phyloP scores from a whole-genome alignment of 2,888 invertebrate genomes.

The Chaetoderma sp. region DNA sequence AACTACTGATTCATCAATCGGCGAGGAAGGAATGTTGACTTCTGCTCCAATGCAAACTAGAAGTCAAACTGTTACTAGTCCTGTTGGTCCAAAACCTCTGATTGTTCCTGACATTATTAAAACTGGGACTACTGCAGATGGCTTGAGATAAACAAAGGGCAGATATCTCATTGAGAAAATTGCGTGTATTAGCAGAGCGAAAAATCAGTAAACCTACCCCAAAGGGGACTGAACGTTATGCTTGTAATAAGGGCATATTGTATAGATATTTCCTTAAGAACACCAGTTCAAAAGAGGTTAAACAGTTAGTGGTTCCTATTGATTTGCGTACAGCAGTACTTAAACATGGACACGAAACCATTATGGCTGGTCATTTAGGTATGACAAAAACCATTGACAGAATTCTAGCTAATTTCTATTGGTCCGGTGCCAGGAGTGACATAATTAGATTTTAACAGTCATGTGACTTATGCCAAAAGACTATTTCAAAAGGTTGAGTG shows the following conservation, averaged over 20 bases:
- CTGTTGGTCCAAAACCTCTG: too few relatives aligned
- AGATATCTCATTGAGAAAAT: too few relatives aligned
- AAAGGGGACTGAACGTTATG: neutral
- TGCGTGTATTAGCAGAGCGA: too few relatives aligned
- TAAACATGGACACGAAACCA: slow-evolving; percentile 24
- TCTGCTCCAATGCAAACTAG: too few relatives aligned
- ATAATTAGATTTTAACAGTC: slow-evolving; percentile 29
- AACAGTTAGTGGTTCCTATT: slow-evolving; percentile 29
- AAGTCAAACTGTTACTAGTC: too few relatives aligned
- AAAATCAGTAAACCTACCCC: too few relatives aligned
- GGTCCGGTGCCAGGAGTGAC: slow-evolving; percentile 34
- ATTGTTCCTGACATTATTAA: too few relatives aligned
- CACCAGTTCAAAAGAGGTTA: neutral
- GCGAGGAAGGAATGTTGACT: too few relatives aligned
- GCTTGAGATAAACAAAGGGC: too few relatives aligned
- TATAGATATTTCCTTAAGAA: neutral
- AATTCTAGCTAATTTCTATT: slow-evolving; percentile 26
- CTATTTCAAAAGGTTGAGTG: slow-evolving; percentile 28
- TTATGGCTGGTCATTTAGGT: slow-evolving; percentile 31
- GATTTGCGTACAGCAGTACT: slow-evolving; percentile 14
- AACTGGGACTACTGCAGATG: too few relatives aligned
- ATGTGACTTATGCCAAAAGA: slow-evolving; percentile 37
- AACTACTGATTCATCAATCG: slow-evolving; percentile 33
- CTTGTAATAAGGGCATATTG: neutral
- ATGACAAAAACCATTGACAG: slow-evolving; percentile 14